A percentile compares a stretch with the other conserved stretches of the same genome.
Conservation (phyloP, 2,113 vertebrate genomes). For the Neogale vison region DNA sequence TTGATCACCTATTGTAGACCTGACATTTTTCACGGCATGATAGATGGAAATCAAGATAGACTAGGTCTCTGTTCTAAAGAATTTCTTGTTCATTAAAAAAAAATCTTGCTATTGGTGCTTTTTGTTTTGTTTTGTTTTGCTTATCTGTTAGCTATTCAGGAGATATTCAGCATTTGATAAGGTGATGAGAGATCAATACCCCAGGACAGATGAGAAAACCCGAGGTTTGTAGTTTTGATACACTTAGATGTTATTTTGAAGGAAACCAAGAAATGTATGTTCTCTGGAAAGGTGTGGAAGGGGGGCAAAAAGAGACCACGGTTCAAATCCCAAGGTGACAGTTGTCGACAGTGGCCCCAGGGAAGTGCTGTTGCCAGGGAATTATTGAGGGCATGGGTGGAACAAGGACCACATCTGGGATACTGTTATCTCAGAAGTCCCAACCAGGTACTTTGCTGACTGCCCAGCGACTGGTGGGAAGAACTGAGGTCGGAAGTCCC, state of each 20-base stretch:
- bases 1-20: not conserved
- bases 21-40: not conserved
- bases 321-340: not conserved
- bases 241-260: not conserved
- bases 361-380: not conserved
- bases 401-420: not conserved
- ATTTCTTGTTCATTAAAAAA: not conserved
- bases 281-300: not conserved
- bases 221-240: not conserved
- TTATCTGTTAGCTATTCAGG: not conserved
- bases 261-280: not conserved
- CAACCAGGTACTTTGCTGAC: not conserved
- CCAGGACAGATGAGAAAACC: not conserved
- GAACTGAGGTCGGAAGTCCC: no score
- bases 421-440: not conserved
- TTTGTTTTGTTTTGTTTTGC: not conserved
- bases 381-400: rapidly evolving
- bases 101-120: not conserved
- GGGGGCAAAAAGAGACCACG: not conserved
- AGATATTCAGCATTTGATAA: not conserved
- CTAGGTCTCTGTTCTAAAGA: not conserved
- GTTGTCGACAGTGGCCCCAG: not conserved
- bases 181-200: not conserved
- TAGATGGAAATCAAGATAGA: not conserved
- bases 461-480: not conserved